Evolutionary conservation across 2,113 vertebrate genomes (phyloP), one percentile per base, ranked within the genome.

Genomic region (Elachura formosa): DNA sequence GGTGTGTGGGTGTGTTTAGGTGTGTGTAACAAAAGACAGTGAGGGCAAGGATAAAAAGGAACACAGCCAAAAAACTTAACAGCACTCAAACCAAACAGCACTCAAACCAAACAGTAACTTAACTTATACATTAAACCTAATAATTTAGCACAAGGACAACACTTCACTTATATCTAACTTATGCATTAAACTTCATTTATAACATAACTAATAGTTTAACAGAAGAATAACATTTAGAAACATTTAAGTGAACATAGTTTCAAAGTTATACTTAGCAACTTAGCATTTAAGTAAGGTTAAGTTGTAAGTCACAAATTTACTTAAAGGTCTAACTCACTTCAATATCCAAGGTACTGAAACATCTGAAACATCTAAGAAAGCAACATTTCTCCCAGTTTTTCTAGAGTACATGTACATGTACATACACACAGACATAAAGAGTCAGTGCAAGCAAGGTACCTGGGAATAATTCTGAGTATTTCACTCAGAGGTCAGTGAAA

Each of bases 241-340:
- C 34, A 58, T 40, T 58, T n/a, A 58, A 68, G 5, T 11, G 23
- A 49, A 48, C 7, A 23, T 1, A 49, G 2, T 11, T 58, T 68
- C 6, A 1, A 68, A 40, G 12, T 28, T n/a, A 48, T 26, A 33
- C 13, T 36, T 38, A 48, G 11, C n/a, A 67, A 46, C 18, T 68
- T n/a, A 56, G 24, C 25, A 58, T 69, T 69, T 49, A 40, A 14
- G 20, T 15, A 45, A 45, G 29, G 6, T 49, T 40, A 38, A 40
- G 19, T n/a, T 23, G 7, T 29, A 41, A 59, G 24, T 20, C 45
- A 29, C 29, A 34, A 41, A 19, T n/a, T 82, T 59, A 69, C 36
- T 41, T 59, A 41, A 18, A 41, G 8, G 12, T 8, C 20, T 51
- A 34, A 59, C 10, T 49, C 0, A 0, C 8, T 49, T 49, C 24